A percentile compares a stretch with the other conserved stretches of the same genome.
phyloP scores from a whole-genome alignment of 2,797 vertebrate genomes.

The Crenichthys baileyi region DNA sequence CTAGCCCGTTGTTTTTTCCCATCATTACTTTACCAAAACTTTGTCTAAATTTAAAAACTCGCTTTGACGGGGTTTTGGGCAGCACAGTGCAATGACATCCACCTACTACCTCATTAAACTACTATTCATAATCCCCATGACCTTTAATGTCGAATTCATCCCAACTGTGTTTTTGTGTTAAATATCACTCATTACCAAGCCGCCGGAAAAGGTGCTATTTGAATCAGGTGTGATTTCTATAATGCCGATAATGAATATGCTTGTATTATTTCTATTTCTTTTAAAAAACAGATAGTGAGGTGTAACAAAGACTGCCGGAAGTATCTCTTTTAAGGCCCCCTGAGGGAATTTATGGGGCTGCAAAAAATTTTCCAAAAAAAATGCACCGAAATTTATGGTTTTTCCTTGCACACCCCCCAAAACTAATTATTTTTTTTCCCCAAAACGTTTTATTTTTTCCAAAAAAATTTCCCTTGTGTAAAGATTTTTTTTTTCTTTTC shows the following conservation, averaged over 20 bases:
- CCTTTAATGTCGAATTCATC: conserved; percentile 41
- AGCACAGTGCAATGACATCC: conserved; percentile 52
- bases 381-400: background rate
- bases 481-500: background rate
- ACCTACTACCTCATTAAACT: conserved; percentile 66
- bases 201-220: conserved; percentile 27
- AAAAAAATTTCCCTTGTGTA: too few relatives aligned
- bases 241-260: conserved; percentile 1
- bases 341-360: background rate
- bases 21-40: too few relatives aligned
- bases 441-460: too few relatives aligned
- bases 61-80: conserved; percentile 46
- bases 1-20: conserved; percentile 50
- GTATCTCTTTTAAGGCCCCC: too few relatives aligned
- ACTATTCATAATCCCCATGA: conserved; percentile 59
- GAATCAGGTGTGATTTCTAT: conserved; percentile 35
- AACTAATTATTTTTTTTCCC: too few relatives aligned
- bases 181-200: conserved; percentile 29
- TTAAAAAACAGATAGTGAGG: background rate
- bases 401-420: background rate
- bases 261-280: background rate
- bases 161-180: conserved; percentile 43
- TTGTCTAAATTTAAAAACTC: too few relatives aligned
- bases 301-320: background rate
- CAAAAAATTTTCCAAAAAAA: background rate